phyloP scores from a whole-genome alignment of 2,888 invertebrate genomes.

The Microchrysa polita region DNA sequence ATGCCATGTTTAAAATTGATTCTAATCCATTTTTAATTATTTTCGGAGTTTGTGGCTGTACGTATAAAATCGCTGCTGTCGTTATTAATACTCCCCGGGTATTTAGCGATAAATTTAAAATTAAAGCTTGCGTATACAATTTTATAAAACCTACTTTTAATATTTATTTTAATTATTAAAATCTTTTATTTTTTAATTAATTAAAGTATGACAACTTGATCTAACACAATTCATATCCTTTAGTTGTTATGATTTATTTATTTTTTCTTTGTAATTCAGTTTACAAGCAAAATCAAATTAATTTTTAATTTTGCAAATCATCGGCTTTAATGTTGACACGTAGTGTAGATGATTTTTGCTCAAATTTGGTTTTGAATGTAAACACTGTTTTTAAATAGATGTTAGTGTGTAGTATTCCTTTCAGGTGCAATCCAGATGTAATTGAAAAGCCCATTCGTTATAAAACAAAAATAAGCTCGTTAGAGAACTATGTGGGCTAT shows the following conservation, averaged over 20 bases:
- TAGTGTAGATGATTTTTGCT: constrained; percentile 2
- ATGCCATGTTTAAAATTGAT: background rate
- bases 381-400: background rate
- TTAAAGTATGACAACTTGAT: background rate
- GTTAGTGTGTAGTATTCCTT: constrained; percentile 2
- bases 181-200: constrained; percentile 54
- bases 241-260: constrained; percentile 6
- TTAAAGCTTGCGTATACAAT: constrained; percentile 18
- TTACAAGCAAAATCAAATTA: constrained; percentile 40
- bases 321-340: constrained; percentile 8
- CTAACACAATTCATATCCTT: constrained; percentile 13
- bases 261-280: constrained; percentile 24
- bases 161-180: background rate
- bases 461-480: too few species aligned
- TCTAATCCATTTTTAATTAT: constrained; percentile 33
- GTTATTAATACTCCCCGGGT: background rate
- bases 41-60: constrained; percentile 54
- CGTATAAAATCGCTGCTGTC: constrained; percentile 49
- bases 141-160: constrained; percentile 46
- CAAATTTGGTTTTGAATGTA: constrained; percentile 19
- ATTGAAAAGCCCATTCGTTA: too few species aligned
- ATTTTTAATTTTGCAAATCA: constrained; percentile 27
- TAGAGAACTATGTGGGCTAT: too few species aligned
- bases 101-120: constrained; percentile 24
- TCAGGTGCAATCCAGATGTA: constrained; percentile 22